Percentiles rank a stretch among this genome's conserved stretches.
Conservation (phyloP, 2,888 invertebrate genomes). For the Aspidiotus rigidus region DNA sequence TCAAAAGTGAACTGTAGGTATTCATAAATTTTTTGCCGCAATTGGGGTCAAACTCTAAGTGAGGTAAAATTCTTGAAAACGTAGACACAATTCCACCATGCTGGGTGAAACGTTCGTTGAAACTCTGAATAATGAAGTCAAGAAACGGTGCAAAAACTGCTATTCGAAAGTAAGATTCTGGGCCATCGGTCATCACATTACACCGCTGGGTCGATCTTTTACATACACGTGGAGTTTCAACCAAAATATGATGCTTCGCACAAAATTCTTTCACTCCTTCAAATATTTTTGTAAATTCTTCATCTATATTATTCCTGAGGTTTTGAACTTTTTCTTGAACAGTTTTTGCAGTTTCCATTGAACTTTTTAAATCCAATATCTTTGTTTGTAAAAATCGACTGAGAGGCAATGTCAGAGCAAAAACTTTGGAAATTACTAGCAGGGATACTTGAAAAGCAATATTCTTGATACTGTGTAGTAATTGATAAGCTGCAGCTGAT, state of each 20-base stretch:
- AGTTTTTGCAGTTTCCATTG: not conserved
- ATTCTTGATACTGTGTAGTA: constrained; percentile 7
- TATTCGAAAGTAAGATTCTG: no score
- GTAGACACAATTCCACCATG: no score
- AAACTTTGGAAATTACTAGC: not conserved
- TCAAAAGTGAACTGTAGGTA: no score
- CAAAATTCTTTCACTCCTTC: not conserved
- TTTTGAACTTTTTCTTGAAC: not conserved
- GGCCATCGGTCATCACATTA: no score
- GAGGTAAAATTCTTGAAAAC: no score
- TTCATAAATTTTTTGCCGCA: no score
- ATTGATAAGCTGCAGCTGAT: constrained; percentile 19
- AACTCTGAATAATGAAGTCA: no score
- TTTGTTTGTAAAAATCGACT: not conserved
- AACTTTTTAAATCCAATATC: not conserved
- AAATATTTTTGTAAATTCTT: not conserved
- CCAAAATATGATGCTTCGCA: not conserved
- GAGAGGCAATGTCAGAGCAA: not conserved
- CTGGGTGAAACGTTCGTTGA: no score
- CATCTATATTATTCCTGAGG: not conserved
- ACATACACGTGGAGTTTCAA: no score
- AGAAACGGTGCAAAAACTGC: no score
- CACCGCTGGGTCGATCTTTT: no score
- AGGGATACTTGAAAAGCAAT: constrained; percentile 13
- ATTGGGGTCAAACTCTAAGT: no score